phyloP scores from a whole-genome alignment of 2,888 invertebrate species.

The Drosophila picticornis region DNA sequence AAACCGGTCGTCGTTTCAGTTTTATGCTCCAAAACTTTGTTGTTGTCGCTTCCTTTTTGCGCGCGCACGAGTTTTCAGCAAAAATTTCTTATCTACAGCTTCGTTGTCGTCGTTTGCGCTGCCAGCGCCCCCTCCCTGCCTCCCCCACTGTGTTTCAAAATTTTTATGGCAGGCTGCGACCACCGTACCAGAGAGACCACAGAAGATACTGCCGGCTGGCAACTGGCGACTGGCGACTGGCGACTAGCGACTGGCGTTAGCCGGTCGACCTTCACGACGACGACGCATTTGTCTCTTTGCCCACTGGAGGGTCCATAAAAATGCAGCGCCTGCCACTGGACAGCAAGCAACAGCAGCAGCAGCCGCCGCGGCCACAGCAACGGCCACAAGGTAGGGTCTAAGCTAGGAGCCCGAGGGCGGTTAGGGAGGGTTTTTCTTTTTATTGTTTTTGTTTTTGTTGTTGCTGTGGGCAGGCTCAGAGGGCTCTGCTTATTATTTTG shows the following conservation, averaged over 20 bases:
- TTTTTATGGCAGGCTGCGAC: conserved; percentile 68
- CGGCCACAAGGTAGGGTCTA: neutral
- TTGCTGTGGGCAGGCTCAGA: neutral
- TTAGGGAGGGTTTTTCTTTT: neutral
- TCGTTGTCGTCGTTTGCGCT: conserved; percentile 25
- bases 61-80: conserved; percentile 79
- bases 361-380: neutral
- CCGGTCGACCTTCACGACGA: conserved; percentile 55
- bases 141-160: conserved; percentile 51
- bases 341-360: conserved; percentile 10
- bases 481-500: conserved; percentile 76
- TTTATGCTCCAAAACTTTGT: conserved; percentile 26
- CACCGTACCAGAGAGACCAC: conserved; percentile 26
- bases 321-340: conserved; percentile 45
- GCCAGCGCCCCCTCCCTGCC: neutral
- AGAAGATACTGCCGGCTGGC: neutral
- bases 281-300: conserved; percentile 70
- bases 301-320: conserved; percentile 58
- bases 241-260: conserved; percentile 57
- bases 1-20: conserved; percentile 61
- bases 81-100: conserved; percentile 74
- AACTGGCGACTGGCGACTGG: conserved; percentile 7
- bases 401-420: conserved; percentile 11
- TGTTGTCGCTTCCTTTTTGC: conserved; percentile 70
- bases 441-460: conserved; percentile 1